A percentile compares a stretch with the other conserved stretches of the same genome.
Evolutionary conservation across 2,113 vertebrate genomes (phyloP).

Genomic region (Taxidea taxus): DNA sequence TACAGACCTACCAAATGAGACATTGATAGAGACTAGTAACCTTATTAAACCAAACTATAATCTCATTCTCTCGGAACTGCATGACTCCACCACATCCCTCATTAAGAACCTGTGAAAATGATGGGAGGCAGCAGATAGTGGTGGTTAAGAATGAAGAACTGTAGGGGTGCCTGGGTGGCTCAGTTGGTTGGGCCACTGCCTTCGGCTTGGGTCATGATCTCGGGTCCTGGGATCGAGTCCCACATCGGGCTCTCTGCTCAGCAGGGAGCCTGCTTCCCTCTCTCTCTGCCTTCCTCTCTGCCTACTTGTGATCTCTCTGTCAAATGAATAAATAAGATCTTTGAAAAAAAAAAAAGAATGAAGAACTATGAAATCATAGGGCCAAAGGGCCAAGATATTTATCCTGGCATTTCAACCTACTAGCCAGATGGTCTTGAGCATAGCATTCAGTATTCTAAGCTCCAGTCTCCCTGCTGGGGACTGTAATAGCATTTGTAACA

Average conservation of each 20-base stretch:
- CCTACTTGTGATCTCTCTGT: too few relatives aligned
- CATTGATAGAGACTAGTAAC: neutral
- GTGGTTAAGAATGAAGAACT: neutral
- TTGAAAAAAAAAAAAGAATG: too few relatives aligned
- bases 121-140: neutral
- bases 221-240: too few relatives aligned
- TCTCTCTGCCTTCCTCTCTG: too few relatives aligned
- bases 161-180: too few relatives aligned
- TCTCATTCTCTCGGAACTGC: neutral
- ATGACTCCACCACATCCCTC: rapidly evolving
- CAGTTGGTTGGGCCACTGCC: too few relatives aligned
- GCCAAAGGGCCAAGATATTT: neutral
- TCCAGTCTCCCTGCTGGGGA: neutral
- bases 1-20: neutral
- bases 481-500: neutral
- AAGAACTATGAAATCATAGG: neutral
- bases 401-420: neutral
- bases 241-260: too few relatives aligned
- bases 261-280: too few relatives aligned
- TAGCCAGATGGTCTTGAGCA: neutral
- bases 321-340: too few relatives aligned
- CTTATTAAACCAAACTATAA: neutral
- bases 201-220: too few relatives aligned
- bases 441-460: neutral
- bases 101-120: neutral